A percentile compares a stretch with the other conserved stretches of the same genome.
phyloP scores from a whole-genome alignment of 2,113 vertebrate genomes.

The Megatriorchis doriae region DNA sequence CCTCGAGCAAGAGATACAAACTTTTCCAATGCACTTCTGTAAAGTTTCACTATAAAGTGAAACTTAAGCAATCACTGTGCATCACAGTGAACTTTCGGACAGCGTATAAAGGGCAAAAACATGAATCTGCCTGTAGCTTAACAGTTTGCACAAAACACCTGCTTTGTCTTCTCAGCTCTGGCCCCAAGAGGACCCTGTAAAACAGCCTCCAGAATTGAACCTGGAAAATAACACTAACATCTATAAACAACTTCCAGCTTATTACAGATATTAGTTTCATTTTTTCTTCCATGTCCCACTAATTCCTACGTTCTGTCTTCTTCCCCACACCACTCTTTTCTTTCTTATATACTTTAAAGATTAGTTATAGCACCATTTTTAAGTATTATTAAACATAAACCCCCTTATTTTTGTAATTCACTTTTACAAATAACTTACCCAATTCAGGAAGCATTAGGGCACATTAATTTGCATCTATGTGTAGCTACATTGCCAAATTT shows the following conservation, averaged over 20 bases:
- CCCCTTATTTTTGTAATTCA: background rate
- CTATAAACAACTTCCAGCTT: background rate
- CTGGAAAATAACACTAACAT: background rate
- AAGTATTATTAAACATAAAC: background rate
- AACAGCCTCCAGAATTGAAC: background rate
- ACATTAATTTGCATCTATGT: background rate
- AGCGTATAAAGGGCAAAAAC: background rate
- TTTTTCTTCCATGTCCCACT: background rate
- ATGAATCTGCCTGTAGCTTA: background rate
- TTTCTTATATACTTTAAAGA: background rate
- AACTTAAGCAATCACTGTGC: background rate
- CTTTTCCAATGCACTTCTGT: background rate
- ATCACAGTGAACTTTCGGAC: background rate
- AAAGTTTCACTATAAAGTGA: background rate
- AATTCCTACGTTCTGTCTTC: background rate
- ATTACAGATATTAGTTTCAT: background rate
- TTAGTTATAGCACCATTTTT: background rate
- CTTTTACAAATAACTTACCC: background rate
- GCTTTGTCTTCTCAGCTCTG: background rate
- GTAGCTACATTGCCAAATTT: background rate
- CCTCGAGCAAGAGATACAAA: accelerated
- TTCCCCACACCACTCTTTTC: background rate
- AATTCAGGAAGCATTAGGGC: background rate
- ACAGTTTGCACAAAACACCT: background rate
- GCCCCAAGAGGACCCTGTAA: background rate